These are phyloP conservation scores for Gryllus bimaculatus DNA, from an alignment of 1,140 invertebrate genomes.

Conservation along the genomic window DNA sequence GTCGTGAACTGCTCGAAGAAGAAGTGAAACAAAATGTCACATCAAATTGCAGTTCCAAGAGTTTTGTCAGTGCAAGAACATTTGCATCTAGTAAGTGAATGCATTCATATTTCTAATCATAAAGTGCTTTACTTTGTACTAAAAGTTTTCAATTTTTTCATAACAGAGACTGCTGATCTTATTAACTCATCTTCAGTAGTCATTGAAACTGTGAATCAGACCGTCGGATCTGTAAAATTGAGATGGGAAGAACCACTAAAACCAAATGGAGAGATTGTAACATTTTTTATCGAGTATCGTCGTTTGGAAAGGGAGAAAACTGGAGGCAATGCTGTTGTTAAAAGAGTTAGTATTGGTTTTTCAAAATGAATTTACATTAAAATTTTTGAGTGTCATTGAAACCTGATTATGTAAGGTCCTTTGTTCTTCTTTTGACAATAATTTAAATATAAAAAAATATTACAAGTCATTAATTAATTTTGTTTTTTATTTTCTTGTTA, in stretches of 20 bases:
- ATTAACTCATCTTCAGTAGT: conserved; percentile 22
- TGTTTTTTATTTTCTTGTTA: too few relatives aligned
- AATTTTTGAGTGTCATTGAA: too few relatives aligned
- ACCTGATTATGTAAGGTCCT: too few relatives aligned
- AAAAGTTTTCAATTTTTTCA: not conserved
- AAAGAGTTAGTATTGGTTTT: too few relatives aligned
- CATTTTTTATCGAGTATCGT: conserved; percentile 68
- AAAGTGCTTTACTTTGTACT: conserved; percentile 19
- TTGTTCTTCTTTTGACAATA: too few relatives aligned
- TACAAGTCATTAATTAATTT: too few relatives aligned
- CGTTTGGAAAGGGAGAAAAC: conserved; percentile 39
- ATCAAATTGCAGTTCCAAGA: conserved; percentile 31
- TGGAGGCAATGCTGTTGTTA: too few relatives aligned
- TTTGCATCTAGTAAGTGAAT: not conserved
- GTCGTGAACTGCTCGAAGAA: conserved; percentile 44
- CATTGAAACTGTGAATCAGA: conserved; percentile 26
- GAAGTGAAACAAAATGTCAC: conserved; percentile 26
- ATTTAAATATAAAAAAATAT: too few relatives aligned
- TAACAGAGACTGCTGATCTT: conserved; percentile 27
- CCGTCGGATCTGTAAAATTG: conserved; percentile 30
- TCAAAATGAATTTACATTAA: too few relatives aligned
- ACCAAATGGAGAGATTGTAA: conserved; percentile 78
- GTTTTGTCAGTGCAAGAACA: conserved; percentile 37
- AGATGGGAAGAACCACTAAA: conserved; percentile 67
- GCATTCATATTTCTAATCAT: conserved; percentile 22